Evolutionary conservation across 2,113 vertebrate genomes (phyloP).

Genomic region (Heterotis niloticus): DNA sequence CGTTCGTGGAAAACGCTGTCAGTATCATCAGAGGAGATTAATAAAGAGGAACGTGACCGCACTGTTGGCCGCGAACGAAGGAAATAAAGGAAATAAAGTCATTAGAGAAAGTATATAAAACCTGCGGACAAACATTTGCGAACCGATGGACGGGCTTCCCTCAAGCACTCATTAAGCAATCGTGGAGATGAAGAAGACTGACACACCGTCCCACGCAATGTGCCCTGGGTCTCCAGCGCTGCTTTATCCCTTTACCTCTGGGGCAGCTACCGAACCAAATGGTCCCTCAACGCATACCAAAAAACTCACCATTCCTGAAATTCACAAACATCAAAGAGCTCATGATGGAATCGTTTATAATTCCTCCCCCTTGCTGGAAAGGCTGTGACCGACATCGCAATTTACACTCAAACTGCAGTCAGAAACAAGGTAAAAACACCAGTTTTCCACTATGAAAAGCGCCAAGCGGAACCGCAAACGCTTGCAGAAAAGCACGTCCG

Average conservation of each 20-base stretch:
- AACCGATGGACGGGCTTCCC: background rate
- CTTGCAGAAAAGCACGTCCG: slow-evolving; percentile 11
- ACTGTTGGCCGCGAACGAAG: slow-evolving; percentile 35
- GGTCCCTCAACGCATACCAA: background rate
- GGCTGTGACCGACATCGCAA: slow-evolving; percentile 30
- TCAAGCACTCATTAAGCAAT: slow-evolving; percentile 23
- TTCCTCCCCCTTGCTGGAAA: background rate
- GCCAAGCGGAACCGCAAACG: slow-evolving; percentile 61
- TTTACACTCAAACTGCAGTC: slow-evolving; percentile 43
- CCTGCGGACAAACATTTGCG: background rate
- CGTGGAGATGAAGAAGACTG: slow-evolving; percentile 15
- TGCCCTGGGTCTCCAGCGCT: background rate
- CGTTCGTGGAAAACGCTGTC: slow-evolving; percentile 56
- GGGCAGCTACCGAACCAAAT: background rate
- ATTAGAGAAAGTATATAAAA: slow-evolving; percentile 38
- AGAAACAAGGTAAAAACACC: slow-evolving; percentile 67
- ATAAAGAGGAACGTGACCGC: background rate
- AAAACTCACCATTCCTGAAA: slow-evolving; percentile 18
- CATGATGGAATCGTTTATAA: background rate
- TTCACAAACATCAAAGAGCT: slow-evolving; percentile 7
- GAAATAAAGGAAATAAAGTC: slow-evolving; percentile 51
- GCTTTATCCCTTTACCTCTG: slow-evolving; percentile 25
- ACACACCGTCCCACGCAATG: slow-evolving; percentile 9
- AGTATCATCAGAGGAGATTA: slow-evolving; percentile 3
- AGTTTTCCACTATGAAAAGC: background rate